Evolutionary conservation across 2,113 vertebrate genomes (phyloP).

Genomic region (Seriola aureovittata): DNA sequence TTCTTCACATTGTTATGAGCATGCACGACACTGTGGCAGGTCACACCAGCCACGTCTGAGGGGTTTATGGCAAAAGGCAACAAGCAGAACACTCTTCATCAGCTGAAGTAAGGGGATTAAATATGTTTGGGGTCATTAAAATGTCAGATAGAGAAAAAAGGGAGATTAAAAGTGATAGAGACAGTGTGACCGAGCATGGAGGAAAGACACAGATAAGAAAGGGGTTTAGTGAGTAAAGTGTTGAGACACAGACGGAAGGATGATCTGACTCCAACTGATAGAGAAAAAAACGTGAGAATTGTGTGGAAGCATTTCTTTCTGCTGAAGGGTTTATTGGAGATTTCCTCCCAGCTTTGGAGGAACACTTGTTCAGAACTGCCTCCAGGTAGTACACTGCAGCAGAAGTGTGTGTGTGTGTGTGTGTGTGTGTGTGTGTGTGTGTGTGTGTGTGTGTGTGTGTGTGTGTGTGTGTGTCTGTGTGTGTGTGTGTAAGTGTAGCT

Average conservation of each 20-base stretch:
- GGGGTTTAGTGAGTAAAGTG: conserved; percentile 23
- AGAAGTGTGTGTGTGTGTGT: background rate
- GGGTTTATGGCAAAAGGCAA: conserved; percentile 34
- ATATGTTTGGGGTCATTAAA: conserved; percentile 56
- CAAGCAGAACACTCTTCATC: conserved; percentile 38
- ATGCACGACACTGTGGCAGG: background rate
- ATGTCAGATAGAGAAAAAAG: conserved; percentile 29
- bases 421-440: background rate
- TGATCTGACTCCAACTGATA: background rate
- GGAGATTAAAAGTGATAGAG: conserved; percentile 35
- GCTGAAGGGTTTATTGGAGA: conserved; percentile 14
- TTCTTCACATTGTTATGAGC: background rate
- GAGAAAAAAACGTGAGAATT: background rate
- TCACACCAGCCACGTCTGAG: background rate
- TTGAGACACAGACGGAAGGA: conserved; percentile 9
- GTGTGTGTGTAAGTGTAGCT: background rate
- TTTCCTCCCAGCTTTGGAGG: background rate
- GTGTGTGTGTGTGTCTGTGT: background rate
- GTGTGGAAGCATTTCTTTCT: background rate
- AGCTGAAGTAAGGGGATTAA: conserved; percentile 48
- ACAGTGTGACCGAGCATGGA: background rate
- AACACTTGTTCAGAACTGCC: conserved; percentile 39
- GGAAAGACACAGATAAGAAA: conserved; percentile 28
- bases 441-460: background rate
- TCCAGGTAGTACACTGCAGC: conserved; percentile 18